Base-by-base conservation (phyloP, 2,113 vertebrate genomes). In the Tragelaphus imberbis region DNA sequence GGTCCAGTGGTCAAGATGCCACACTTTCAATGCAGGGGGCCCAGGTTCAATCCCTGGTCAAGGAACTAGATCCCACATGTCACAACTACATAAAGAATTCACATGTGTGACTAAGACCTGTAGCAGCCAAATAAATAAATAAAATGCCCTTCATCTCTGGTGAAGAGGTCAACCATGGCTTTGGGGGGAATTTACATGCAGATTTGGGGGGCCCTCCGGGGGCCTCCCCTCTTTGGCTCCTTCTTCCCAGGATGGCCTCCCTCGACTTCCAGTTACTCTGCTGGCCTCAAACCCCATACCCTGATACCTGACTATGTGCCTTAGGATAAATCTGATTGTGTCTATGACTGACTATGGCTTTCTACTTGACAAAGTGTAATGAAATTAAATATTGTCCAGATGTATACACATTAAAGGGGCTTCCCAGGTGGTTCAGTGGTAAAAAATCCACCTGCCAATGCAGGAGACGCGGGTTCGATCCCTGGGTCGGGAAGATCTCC, bases 401-500 rank as follows among this genome's bases (percentile, higher is more conserved):
- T 3, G 51, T 11, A 25, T 16, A 3, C 59, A 71, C 7, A 6
- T 28, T 49, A 44, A 44, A 77, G 4, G 84, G 33, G 40, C 40
- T 44, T 77, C 71, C 40, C 40, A 44, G 23, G 23, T 44, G 71
- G 40, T 27, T 44, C 71, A 77, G 40, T 27, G 71, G 71, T 77
- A 44, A 77, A 77, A 44, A 44, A 44, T 44, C 71, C 2, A 2
- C 40, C 40, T 44, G 40, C 23, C 40, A 77, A 44, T 44, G 71
- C 6, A 44, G 71, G 40, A 77, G 40, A 44, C 0, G 6, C 0
- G 0, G 71, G 71, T 27, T 77, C 15, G 40, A 44, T 77, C 40
- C 71, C 21, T 77, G 40, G 71, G 40, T 77, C 0, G 3, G 71
- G 40, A 77, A 44, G 36, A 44, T 44, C 71, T 27, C 71, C 40